Base-by-base conservation (phyloP, 2,797 vertebrate genomes). In the Euthynnus affinis region DNA sequence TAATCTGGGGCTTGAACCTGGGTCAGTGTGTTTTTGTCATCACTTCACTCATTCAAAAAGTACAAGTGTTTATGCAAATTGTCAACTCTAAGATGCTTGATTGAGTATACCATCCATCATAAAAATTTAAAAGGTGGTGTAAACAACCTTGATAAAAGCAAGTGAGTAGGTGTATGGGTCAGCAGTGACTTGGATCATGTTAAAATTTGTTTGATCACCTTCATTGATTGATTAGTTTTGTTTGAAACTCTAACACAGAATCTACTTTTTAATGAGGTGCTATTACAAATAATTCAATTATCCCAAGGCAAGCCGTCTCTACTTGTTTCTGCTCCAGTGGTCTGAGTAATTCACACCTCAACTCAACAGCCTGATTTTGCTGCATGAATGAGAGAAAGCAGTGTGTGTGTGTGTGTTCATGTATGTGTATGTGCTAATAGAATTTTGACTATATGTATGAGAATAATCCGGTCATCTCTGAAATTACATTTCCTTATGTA, bases 271-370 rank as follows among this genome's bases (percentile, higher is more conserved):
- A 94, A 93, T 87, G 88, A 90, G 87, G 80, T 29, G 34, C 85
- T 74, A 91, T 94, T 93, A 92, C 80, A 90, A 91, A 93, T 93
- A 93, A 95, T 94, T 94, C 56, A 94, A 92, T 94, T 91, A 94
- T 91, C 88, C 83, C 52, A 68, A 82, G 85, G 81, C 87, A 74
- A 87, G 83, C 75, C 42, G 76, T 83, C 89, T 83, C 83, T 83
- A 71, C 81, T 87, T 53, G 68, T 92, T 91, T 94, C 86, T 87
- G 93, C 93, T 95, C 88, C 86, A 88, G 44, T 90, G 92, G 86
- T 71, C 90, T 89, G 87, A 58, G 80, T 92, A 94, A 95, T 94
- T 91, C 89, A 92, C 89, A 90, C 91, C 87, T 90, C 74, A 68
- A 56, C 89, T 90, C 87, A 88, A 85, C 87, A 85, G 81, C 74